Percentiles rank a stretch among this genome's conserved stretches.
These are phyloP conservation scores for Origma solitaria DNA, from an alignment of 2,113 vertebrate genomes.

Conservation along the genomic window DNA sequence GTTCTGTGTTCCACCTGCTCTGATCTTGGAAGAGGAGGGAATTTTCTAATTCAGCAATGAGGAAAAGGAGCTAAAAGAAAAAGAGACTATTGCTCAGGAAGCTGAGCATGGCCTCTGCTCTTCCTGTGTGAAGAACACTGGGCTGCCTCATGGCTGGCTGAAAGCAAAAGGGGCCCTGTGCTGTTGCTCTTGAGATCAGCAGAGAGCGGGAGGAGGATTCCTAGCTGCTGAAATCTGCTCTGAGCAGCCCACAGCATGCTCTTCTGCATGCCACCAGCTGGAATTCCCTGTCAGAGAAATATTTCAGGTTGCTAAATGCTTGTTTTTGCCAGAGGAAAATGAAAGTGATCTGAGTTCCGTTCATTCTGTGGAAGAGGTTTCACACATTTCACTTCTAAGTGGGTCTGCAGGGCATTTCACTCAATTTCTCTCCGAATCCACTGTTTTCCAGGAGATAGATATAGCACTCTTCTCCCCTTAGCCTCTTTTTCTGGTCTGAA, in stretches of 20 bases:
- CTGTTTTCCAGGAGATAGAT: not conserved
- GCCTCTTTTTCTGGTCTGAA: not conserved
- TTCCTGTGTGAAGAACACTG: conserved; percentile 6
- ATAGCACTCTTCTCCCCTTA: not conserved
- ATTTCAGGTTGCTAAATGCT: not conserved
- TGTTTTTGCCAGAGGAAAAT: not conserved
- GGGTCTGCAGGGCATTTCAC: not conserved
- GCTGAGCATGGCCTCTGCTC: not conserved
- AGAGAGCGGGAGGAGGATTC: not conserved
- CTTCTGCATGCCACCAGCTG: not conserved
- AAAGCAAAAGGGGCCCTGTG: not conserved
- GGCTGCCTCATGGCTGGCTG: not conserved
- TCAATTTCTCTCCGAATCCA: not conserved
- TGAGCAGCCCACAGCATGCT: not conserved
- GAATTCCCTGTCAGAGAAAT: not conserved
- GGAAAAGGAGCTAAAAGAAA: not conserved
- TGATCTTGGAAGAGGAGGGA: not conserved
- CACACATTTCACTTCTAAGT: not conserved
- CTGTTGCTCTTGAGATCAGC: not conserved
- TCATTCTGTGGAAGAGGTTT: not conserved
- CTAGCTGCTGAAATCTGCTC: not conserved
- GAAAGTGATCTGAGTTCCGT: not conserved
- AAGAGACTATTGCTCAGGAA: conserved; percentile 13
- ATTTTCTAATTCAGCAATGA: not conserved
- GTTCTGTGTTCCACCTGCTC: not conserved